phyloP scores from a whole-genome alignment of 2,113 vertebrate species.

The Spheniscus mendiculus region DNA sequence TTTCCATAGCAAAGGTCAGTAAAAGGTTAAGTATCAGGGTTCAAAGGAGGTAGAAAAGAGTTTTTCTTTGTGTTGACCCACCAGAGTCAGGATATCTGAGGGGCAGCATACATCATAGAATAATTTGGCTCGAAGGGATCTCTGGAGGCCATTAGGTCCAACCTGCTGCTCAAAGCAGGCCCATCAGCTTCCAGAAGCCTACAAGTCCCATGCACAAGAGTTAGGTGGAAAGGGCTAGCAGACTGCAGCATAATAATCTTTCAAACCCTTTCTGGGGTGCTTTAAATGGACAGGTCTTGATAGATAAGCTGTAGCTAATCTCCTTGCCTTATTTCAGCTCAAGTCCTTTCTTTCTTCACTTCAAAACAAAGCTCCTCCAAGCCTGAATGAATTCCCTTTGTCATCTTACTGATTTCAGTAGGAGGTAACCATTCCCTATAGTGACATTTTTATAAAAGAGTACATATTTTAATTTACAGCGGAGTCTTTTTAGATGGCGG shows the following conservation, averaged over 20 bases:
- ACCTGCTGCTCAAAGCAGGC: not conserved
- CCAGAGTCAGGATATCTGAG: not conserved
- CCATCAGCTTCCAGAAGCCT: not conserved
- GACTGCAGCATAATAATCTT: not conserved
- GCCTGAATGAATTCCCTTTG: not conserved
- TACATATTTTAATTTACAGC: not conserved
- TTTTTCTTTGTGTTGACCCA: not conserved
- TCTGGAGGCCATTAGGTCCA: not conserved
- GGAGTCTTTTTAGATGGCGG: not conserved
- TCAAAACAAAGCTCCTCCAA: not conserved
- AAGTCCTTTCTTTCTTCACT: not conserved
- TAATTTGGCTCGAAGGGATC: not conserved
- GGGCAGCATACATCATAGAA: no score
- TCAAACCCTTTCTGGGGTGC: not conserved
- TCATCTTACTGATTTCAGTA: not conserved
- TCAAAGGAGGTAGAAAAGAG: not conserved
- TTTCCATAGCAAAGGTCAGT: not conserved
- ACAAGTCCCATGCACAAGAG: not conserved
- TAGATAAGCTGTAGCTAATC: not conserved
- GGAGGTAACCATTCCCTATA: not conserved
- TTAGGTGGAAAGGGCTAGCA: not conserved
- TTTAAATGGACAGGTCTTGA: not conserved
- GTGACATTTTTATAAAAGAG: not conserved
- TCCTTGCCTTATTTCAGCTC: not conserved
- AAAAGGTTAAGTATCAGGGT: not conserved